These are phyloP conservation scores for Neofelis nebulosa DNA, from an alignment of 2,113 vertebrate genomes.

Conservation along the genomic window DNA sequence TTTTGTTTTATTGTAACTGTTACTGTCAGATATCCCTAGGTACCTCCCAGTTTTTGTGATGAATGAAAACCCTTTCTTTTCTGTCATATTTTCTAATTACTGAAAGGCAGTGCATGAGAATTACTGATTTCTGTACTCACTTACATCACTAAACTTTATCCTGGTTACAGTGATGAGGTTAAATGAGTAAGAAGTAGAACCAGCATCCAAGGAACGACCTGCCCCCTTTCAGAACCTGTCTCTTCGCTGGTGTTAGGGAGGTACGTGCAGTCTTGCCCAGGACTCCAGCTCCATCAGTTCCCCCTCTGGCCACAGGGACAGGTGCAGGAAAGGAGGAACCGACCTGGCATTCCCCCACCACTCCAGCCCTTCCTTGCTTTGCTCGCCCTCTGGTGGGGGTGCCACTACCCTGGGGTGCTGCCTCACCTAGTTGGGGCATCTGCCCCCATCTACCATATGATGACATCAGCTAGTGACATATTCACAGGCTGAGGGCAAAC, in stretches of 20 bases:
- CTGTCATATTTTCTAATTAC: neutral
- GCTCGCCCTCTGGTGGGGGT: slow-evolving; percentile 55
- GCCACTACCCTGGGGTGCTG: neutral
- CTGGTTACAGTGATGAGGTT: neutral
- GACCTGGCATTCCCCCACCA: neutral
- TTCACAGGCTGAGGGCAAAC: neutral
- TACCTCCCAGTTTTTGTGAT: neutral
- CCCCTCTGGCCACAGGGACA: neutral
- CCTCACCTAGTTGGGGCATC: neutral
- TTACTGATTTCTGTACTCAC: neutral
- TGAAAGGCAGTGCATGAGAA: neutral
- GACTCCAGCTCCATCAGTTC: neutral
- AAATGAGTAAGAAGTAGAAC: neutral
- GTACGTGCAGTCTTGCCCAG: rapidly evolving
- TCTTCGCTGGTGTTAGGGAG: neutral
- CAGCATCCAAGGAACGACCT: neutral
- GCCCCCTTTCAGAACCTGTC: neutral
- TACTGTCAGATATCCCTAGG: neutral
- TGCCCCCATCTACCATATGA: neutral
- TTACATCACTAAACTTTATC: neutral
- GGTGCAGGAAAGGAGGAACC: neutral
- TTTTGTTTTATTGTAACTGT: neutral
- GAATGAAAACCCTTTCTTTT: neutral
- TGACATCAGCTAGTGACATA: neutral
- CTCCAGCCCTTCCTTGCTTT: neutral